Conservation (phyloP, 30 jellyfish, hydroid and myxozoan genomes). For the Hydra vulgaris region DNA sequence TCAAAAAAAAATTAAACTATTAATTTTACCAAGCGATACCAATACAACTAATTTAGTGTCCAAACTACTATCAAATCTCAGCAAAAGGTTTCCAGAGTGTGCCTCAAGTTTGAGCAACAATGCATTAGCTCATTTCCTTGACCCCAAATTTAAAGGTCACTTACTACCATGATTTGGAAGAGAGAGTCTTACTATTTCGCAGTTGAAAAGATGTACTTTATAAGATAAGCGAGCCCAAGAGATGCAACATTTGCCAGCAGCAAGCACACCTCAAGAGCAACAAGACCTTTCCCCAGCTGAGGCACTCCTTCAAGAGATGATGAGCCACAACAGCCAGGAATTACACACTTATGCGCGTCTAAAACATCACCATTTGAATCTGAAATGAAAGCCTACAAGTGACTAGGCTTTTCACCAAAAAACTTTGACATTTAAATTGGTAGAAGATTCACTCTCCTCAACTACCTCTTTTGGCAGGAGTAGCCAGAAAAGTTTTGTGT, state of each 20-base stretch:
- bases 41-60: not conserved
- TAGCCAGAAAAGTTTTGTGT: no score
- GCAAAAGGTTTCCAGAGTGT: not conserved
- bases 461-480: no score
- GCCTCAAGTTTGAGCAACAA: not conserved
- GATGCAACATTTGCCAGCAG: not conserved
- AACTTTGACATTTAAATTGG: not conserved
- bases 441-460: no score
- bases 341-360: not conserved
- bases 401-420: not conserved
- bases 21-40: not conserved
- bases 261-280: not conserved
- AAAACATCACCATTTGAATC: not conserved
- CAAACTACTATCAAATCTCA: not conserved
- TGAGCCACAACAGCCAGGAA: not conserved
- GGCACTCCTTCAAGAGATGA: not conserved
- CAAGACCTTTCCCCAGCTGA: not conserved
- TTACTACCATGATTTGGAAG: not conserved
- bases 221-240: not conserved
- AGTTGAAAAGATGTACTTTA: not conserved
- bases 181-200: not conserved
- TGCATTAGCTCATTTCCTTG: not conserved
- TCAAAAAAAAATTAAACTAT: not conserved
- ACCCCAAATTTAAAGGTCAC: not conserved
- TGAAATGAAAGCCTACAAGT: not conserved